Evolutionary conservation across 2,888 invertebrate genomes (phyloP).

Genomic region (Ptychoptera albimana): DNA sequence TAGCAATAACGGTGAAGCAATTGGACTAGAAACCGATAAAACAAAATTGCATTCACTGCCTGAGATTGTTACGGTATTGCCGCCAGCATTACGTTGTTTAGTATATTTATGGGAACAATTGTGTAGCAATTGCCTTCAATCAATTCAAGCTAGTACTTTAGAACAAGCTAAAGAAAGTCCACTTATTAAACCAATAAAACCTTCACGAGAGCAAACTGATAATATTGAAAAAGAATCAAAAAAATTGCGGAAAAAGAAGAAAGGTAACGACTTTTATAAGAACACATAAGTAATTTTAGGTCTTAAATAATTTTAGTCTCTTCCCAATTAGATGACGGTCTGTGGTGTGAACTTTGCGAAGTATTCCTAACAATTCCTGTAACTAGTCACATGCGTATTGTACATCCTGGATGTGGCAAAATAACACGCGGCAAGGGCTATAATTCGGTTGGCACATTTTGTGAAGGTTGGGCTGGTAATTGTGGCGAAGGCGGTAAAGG

Average conservation of each 20-base stretch:
- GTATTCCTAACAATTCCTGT: slow-evolving; percentile 58
- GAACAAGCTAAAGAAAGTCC: slow-evolving; percentile 16
- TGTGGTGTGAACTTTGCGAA: slow-evolving; percentile 75
- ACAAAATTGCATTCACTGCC: slow-evolving; percentile 27
- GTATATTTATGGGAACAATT: slow-evolving; percentile 86
- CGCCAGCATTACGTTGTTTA: slow-evolving; percentile 73
- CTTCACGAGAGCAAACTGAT: neutral
- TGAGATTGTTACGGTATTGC: slow-evolving; percentile 52
- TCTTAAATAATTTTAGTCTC: neutral
- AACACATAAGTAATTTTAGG: neutral
- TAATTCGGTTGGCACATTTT: slow-evolving; percentile 78
- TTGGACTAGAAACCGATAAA: slow-evolving; percentile 14
- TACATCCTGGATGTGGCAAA: slow-evolving; percentile 82
- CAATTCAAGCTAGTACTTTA: slow-evolving; percentile 30
- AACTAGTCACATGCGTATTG: slow-evolving; percentile 79
- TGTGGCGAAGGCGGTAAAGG: slow-evolving; percentile 76
- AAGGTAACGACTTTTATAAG: slow-evolving; percentile 12
- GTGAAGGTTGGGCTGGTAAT: slow-evolving; percentile 75
- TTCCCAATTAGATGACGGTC: slow-evolving; percentile 22
- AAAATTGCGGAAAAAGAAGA: slow-evolving; percentile 25
- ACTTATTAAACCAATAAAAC: neutral
- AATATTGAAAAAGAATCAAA: slow-evolving; percentile 22
- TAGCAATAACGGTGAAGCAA: slow-evolving; percentile 9
- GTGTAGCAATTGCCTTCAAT: slow-evolving; percentile 46
- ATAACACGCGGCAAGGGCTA: slow-evolving; percentile 79